Evolutionary conservation across 2,888 invertebrate species (phyloP), one percentile per base, ranked within the genome.

Genomic region (Clitarchus hookeri): DNA sequence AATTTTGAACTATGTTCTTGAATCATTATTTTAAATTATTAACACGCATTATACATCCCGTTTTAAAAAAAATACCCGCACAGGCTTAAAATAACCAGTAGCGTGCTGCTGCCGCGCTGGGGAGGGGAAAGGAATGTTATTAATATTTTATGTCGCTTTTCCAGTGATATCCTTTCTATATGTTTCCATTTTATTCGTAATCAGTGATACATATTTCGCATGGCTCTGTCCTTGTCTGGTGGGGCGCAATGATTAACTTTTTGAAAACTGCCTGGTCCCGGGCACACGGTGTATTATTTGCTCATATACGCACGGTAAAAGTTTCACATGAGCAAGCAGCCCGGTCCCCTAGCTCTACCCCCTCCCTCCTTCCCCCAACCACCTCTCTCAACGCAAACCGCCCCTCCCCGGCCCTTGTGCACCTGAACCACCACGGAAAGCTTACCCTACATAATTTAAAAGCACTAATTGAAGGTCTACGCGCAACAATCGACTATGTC

Each of bases 381-480:
- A 48, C n/a, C n/a, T n/a, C n/a, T n/a, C n/a, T n/a, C n/a, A n/a
- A n/a, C n/a, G n/a, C 36, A 36, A 3, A 4, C 4, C 4, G 4
- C 36, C 36, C 77, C 23, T 77, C 25, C 77, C 77, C 16, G n/a
- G n/a, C 36, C 36, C 36, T 1, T 1, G 36, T 36, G 84, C 86
- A 84, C 86, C 84, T 86, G 86, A 36, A 80, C 84, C 84, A 54
- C 84, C 19, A 36, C 78, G 84, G 86, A 84, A 86, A 86, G 86
- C 86, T 86, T 86, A 84, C 53, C 79, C 27, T 86, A 86, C 86
- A 86, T 86, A 86, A 86, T 86, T 86, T 86, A 86, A 79, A 82
- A 84, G 84, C 86, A 86, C 84, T 86, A 86, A 86, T 86, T 86
- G 84, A 84, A 86, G 53, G 86, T 79, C 9, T 80, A n/a, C 82